These are phyloP conservation scores for Cranoglanis bouderius DNA, from an alignment of 2,113 vertebrate species.

Conservation along the genomic window DNA sequence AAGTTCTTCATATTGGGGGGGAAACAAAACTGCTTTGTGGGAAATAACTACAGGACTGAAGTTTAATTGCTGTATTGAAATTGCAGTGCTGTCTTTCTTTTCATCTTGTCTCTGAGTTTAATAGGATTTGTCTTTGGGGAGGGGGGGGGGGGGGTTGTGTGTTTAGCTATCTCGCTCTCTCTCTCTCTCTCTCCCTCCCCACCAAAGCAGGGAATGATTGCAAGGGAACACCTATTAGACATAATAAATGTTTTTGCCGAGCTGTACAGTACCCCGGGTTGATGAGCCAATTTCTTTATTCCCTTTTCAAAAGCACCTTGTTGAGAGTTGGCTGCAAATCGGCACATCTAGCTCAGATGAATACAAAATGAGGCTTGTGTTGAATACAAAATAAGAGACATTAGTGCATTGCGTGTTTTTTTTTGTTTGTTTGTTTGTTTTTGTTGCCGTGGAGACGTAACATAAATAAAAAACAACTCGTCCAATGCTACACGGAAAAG, in stretches of 20 bases:
- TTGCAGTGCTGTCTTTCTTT: conserved; percentile 1
- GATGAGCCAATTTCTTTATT: neutral
- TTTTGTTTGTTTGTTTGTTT: neutral
- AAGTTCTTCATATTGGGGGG: neutral
- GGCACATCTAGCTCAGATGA: conserved; percentile 15
- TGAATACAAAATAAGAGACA: conserved; percentile 19
- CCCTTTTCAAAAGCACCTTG: conserved; percentile 22
- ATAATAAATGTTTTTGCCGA: neutral
- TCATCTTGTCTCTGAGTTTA: neutral
- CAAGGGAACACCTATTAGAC: conserved; percentile 7
- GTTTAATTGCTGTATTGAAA: conserved; percentile 44
- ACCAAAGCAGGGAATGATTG: conserved; percentile 24
- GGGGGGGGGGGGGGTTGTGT: neutral
- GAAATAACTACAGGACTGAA: conserved; percentile 39
- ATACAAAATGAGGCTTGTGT: conserved; percentile 17
- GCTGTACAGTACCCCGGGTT: neutral
- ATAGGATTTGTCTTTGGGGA: conserved; percentile 16
- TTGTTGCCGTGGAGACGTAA: neutral
- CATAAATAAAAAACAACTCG: neutral
- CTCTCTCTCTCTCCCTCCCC: neutral
- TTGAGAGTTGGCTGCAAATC: conserved; percentile 13
- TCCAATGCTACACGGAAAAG: neutral
- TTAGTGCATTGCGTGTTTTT: conserved; percentile 2
- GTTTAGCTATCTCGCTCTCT: neutral
- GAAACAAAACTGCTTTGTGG: neutral